Conservation (phyloP, 2,797 vertebrate genomes). For the Mus spretus region DNA sequence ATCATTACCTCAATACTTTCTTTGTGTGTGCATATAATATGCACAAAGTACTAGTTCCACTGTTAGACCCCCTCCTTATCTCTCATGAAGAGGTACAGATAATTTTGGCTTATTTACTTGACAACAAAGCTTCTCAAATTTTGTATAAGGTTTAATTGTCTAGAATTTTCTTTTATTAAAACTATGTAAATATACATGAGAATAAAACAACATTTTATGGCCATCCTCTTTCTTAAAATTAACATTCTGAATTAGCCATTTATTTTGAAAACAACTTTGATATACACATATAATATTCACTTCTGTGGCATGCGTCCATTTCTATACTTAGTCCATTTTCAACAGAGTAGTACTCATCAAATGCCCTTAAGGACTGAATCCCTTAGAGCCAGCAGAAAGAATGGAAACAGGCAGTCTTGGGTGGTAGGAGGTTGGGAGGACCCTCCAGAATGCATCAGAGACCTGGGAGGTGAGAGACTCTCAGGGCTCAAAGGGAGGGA, state of each 20-base stretch:
- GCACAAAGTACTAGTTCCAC: neutral
- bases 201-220: neutral
- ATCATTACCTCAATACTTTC: neutral
- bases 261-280: neutral
- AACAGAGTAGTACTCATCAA: neutral
- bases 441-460: too few species aligned
- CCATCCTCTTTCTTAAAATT: neutral
- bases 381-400: too few species aligned
- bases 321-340: neutral
- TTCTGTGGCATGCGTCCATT: neutral
- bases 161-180: conserved; percentile 6
- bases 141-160: neutral
- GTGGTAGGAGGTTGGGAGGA: too few species aligned
- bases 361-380: neutral
- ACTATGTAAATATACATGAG: neutral
- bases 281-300: neutral
- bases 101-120: neutral
- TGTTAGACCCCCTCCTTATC: neutral
- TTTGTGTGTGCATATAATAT: neutral
- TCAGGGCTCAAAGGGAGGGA: too few species aligned
- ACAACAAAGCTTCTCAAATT: neutral
- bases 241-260: neutral
- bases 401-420: too few species aligned
- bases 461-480: too few species aligned
- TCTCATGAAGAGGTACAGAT: neutral